These are phyloP conservation scores for Potamilus streckersoni DNA, from an alignment of 1,140 invertebrate genomes.

Conservation along the genomic window DNA sequence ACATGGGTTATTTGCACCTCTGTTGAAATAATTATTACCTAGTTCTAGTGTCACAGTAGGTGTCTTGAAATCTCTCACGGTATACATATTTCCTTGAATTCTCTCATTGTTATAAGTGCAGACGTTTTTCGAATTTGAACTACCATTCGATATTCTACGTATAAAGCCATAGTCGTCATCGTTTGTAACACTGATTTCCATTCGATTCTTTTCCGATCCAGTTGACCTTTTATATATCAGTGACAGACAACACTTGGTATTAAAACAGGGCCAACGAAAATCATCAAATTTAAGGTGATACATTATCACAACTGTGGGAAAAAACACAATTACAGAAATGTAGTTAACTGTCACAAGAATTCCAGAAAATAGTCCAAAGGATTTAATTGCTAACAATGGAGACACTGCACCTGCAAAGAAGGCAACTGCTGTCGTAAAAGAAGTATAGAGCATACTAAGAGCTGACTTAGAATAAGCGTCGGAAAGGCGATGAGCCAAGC, in stretches of 20 bases:
- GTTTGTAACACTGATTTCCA: neutral
- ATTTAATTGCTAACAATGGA: constrained; percentile 44
- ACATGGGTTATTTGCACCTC: neutral
- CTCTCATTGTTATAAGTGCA: neutral
- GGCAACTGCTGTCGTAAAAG: constrained; percentile 53
- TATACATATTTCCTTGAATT: constrained; percentile 8
- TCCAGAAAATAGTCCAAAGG: constrained; percentile 57
- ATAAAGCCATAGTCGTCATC: neutral
- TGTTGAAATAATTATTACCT: neutral
- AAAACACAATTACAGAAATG: constrained; percentile 52
- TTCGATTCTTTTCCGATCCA: neutral
- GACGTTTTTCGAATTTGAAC: neutral
- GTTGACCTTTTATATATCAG: neutral
- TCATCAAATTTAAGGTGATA: constrained; percentile 43
- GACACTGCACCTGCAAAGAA: constrained; percentile 51
- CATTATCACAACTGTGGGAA: constrained; percentile 53
- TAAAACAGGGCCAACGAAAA: constrained; percentile 32
- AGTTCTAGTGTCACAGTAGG: neutral
- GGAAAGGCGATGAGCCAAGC: constrained; percentile 42
- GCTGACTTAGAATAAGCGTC: constrained; percentile 42
- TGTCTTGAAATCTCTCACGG: neutral
- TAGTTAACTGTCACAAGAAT: constrained; percentile 57
- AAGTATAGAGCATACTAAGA: constrained; percentile 51
- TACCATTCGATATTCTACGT: neutral
- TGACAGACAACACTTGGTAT: neutral